A percentile compares a stretch with the other conserved stretches of the same genome.
Conservation (phyloP, 2,888 invertebrate species). For the Scelioninae gen. 1 region DNA sequence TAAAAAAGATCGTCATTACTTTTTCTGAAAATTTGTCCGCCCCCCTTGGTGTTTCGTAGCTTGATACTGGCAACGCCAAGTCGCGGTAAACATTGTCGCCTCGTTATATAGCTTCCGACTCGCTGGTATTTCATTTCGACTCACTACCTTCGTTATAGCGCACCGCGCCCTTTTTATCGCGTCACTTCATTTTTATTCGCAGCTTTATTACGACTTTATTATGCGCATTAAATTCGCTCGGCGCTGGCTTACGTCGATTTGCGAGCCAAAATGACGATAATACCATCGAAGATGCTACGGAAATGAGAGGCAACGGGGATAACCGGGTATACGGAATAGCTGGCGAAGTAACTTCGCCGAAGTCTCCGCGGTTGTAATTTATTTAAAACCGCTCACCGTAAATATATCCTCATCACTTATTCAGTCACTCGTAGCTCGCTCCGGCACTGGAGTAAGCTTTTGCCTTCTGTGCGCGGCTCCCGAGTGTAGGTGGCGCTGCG, state of each 20-base stretch:
- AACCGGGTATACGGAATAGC: conserved; percentile 64
- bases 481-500: conserved; percentile 46
- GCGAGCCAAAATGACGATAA: conserved; percentile 65
- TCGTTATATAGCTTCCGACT: conserved; percentile 74
- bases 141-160: conserved; percentile 54
- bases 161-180: conserved; percentile 64
- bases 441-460: conserved; percentile 72
- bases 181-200: conserved; percentile 68
- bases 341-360: conserved; percentile 77
- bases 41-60: conserved; percentile 1
- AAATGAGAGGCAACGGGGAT: conserved; percentile 60
- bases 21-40: conserved; percentile 16
- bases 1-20: conserved; percentile 24
- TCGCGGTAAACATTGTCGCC: conserved; percentile 76
- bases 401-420: conserved; percentile 84
- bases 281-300: conserved; percentile 54
- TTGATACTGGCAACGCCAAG: conserved; percentile 31
- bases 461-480: conserved; percentile 74
- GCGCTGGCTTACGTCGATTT: conserved; percentile 60
- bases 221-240: conserved; percentile 63
- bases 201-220: conserved; percentile 68
- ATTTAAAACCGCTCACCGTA: conserved; percentile 84
- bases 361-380: conserved; percentile 83
- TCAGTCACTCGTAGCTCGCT: conserved; percentile 77
- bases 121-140: conserved; percentile 63